Evolutionary conservation across 2,888 invertebrate genomes (phyloP).

Genomic region (Physocephala rufipes): DNA sequence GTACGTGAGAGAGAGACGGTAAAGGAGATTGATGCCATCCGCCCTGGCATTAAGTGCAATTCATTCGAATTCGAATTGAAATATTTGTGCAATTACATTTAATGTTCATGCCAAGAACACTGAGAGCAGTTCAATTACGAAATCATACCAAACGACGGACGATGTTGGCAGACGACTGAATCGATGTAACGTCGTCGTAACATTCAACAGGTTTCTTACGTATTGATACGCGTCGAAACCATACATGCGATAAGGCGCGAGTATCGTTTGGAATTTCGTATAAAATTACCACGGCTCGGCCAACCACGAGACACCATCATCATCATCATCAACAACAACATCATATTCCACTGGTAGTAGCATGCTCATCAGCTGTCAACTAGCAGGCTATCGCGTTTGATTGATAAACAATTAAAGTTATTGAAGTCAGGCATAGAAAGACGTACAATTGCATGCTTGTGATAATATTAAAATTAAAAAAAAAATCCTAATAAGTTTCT

Average conservation of each 20-base stretch:
- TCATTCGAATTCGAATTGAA: conserved; percentile 35
- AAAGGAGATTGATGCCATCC: no score
- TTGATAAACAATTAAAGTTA: no score
- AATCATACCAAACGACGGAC: conserved; percentile 16
- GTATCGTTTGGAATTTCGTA: not conserved
- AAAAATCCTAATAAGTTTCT: conserved; percentile 2
- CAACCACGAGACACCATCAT: no score
- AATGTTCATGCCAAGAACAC: conserved; percentile 21
- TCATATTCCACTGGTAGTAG: not conserved
- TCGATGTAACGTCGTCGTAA: no score
- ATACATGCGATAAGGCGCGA: not conserved
- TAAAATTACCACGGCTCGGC: no score
- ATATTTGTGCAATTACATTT: conserved; percentile 30
- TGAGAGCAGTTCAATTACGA: conserved; percentile 23
- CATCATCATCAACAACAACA: no score
- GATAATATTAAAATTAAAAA: not conserved
- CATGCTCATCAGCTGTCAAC: not conserved
- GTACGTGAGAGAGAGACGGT: no score
- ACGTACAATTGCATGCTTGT: no score
- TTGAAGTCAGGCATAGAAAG: no score
- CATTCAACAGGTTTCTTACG: not conserved
- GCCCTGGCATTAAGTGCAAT: conserved; percentile 23
- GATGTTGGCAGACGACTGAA: not conserved
- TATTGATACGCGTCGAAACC: not conserved
- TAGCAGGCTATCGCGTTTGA: no score